Conservation (phyloP, 2,797 vertebrate genomes). For the Chromobotia macracanthus region DNA sequence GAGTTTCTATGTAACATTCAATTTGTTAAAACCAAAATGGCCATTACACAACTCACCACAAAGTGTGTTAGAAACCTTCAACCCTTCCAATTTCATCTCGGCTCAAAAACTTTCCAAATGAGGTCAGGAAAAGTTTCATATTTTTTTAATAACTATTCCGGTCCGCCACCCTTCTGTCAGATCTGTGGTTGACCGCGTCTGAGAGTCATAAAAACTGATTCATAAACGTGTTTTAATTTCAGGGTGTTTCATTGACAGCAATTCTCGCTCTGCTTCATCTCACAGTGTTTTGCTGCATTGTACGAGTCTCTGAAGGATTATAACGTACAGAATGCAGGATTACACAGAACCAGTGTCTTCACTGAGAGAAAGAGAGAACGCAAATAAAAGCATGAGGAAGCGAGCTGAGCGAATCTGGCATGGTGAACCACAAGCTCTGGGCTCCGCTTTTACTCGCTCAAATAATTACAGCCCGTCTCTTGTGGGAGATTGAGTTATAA, state of each 20-base stretch:
- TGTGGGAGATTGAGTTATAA: slow-evolving; percentile 63
- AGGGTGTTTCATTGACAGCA: neutral
- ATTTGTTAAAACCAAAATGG: slow-evolving; percentile 12
- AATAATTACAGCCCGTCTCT: slow-evolving; percentile 67
- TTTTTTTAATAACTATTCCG: slow-evolving; percentile 10
- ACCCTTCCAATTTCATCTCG: neutral
- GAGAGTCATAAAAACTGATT: neutral
- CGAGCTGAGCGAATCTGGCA: neutral
- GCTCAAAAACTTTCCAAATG: slow-evolving; percentile 13
- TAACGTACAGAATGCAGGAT: neutral
- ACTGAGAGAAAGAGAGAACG: slow-evolving; percentile 8
- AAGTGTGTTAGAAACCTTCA: slow-evolving; percentile 25
- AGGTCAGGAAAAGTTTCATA: slow-evolving; percentile 19
- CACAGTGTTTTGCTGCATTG: slow-evolving; percentile 8
- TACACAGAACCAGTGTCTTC: neutral
- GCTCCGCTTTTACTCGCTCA: slow-evolving; percentile 57
- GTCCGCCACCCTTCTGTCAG: neutral
- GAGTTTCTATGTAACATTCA: neutral
- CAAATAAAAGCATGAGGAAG: neutral
- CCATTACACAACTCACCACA: slow-evolving; percentile 18
- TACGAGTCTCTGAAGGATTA: slow-evolving; percentile 7
- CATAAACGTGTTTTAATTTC: neutral
- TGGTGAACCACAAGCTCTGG: slow-evolving; percentile 31
- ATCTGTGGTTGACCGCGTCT: slow-evolving; percentile 2
- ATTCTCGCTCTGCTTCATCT: neutral